phyloP scores from a whole-genome alignment of 1,140 invertebrate genomes.

The Drosophila pandora region DNA sequence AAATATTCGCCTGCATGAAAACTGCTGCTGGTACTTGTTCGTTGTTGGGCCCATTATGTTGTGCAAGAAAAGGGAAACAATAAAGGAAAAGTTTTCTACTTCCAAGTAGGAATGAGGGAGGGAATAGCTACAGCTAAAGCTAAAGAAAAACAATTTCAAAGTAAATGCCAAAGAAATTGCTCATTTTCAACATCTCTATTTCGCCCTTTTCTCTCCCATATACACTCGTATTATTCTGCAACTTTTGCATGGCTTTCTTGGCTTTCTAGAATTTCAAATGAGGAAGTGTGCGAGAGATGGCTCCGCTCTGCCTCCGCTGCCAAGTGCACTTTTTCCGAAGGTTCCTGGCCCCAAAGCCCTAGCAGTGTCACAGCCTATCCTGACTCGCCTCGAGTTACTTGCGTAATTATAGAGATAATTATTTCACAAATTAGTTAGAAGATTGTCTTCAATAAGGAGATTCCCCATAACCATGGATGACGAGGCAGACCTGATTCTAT shows the following conservation, averaged over 20 bases:
- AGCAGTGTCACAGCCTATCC: constrained; percentile 34
- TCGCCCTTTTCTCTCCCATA: not conserved
- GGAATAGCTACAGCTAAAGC: constrained; percentile 8
- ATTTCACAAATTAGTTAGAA: constrained; percentile 40
- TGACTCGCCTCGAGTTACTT: constrained; percentile 17
- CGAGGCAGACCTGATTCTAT: constrained; percentile 4
- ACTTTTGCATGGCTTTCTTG: constrained; percentile 12
- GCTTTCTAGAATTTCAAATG: constrained; percentile 64
- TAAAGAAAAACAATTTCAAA: constrained; percentile 61
- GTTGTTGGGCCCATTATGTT: constrained; percentile 20
- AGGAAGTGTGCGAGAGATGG: constrained; percentile 21
- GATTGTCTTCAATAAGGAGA: constrained; percentile 4
- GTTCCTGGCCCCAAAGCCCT: constrained; percentile 42
- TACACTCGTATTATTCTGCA: not conserved
- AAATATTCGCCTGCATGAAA: not conserved
- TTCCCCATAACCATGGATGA: constrained; percentile 35
- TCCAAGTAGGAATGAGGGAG: constrained; percentile 1
- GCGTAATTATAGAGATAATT: constrained; percentile 40
- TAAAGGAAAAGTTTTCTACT: constrained; percentile 51
- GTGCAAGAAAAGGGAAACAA: constrained; percentile 62
- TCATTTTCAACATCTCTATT: constrained; percentile 55
- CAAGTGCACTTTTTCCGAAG: constrained; percentile 24
- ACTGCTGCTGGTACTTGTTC: constrained; percentile 1
- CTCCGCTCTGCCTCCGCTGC: constrained; percentile 49
- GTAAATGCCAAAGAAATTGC: constrained; percentile 66